Evolutionary conservation across 2,888 invertebrate genomes (phyloP).

Genomic region (Amphipyra tragopoginis): DNA sequence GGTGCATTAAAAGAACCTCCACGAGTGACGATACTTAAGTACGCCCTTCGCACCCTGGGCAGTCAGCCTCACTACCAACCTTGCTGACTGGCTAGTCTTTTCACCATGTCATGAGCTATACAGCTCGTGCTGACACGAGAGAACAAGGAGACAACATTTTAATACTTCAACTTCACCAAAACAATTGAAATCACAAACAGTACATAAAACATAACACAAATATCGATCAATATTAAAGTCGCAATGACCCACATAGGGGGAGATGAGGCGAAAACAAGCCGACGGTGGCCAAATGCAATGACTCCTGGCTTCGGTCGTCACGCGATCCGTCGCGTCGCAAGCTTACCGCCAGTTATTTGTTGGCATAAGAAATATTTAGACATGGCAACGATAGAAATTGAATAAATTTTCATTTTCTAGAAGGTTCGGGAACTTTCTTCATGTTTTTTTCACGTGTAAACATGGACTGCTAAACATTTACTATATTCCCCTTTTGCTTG

Average conservation of each 20-base stretch:
- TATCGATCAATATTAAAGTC: constrained; percentile 70
- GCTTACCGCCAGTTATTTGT: constrained; percentile 79
- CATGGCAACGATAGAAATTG: constrained; percentile 45
- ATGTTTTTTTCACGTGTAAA: too few relatives aligned
- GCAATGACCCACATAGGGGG: constrained; percentile 80
- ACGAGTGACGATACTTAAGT: too few relatives aligned
- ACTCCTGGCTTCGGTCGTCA: constrained; percentile 84
- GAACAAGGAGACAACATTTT: too few relatives aligned
- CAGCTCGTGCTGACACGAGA: too few relatives aligned
- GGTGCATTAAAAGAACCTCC: too few relatives aligned
- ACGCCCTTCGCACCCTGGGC: too few relatives aligned
- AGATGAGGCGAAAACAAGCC: constrained; percentile 72
- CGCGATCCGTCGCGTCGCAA: constrained; percentile 85
- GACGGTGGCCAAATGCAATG: constrained; percentile 80
- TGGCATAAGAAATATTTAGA: constrained; percentile 66
- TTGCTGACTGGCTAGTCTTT: too few relatives aligned
- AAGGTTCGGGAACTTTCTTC: constrained; percentile 6
- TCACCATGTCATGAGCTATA: too few relatives aligned
- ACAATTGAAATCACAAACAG: background rate
- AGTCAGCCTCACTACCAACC: too few relatives aligned
- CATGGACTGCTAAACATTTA: too few relatives aligned
- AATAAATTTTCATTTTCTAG: constrained; percentile 14
- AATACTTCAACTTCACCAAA: background rate
- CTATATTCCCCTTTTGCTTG: too few relatives aligned
- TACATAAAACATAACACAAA: constrained; percentile 44